Conservation (phyloP, 2,113 vertebrate species). For the Rhea pennata region DNA sequence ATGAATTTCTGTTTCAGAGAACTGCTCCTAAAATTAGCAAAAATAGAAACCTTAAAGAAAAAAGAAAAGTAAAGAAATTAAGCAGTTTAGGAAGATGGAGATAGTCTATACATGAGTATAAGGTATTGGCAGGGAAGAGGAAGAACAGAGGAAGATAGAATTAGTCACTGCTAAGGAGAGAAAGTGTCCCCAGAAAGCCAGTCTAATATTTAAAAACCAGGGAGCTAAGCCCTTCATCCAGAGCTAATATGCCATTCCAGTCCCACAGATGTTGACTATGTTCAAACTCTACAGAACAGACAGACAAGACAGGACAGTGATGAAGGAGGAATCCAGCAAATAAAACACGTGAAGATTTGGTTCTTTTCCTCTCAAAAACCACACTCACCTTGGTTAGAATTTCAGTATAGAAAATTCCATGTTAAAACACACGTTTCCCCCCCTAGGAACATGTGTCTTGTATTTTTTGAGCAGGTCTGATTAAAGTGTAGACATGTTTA, state of each 20-base stretch:
- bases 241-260: background rate
- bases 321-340: background rate
- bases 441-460: background rate
- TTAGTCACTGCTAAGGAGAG: background rate
- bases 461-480: background rate
- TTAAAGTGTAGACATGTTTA: background rate
- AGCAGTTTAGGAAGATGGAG: background rate
- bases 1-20: background rate
- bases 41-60: background rate
- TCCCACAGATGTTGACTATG: accelerated
- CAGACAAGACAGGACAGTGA: background rate
- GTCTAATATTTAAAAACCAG: background rate
- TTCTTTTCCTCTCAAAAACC: background rate
- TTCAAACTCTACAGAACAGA: background rate
- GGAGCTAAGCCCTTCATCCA: background rate
- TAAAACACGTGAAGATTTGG: background rate
- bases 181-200: background rate
- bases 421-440: background rate
- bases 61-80: background rate
- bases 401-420: background rate
- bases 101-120: background rate
- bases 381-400: background rate
- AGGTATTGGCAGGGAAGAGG: background rate
- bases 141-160: background rate
- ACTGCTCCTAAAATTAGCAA: background rate